These are phyloP conservation scores for Euzetes globulus DNA, from an alignment of 2,888 invertebrate genomes.

Conservation along the genomic window DNA sequence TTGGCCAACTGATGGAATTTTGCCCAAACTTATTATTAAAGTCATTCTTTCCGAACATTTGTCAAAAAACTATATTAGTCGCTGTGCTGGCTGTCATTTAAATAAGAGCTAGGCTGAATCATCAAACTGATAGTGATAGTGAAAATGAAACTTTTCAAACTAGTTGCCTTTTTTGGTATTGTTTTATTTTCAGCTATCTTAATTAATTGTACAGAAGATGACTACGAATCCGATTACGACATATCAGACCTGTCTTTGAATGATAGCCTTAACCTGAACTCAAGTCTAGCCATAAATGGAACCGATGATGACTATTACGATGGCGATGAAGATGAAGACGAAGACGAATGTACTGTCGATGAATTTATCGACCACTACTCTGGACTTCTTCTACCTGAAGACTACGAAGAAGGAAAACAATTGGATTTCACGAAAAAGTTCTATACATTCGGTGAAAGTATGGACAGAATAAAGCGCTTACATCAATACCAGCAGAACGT, in stretches of 20 bases:
- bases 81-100: too few relatives aligned
- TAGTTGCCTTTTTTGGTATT: too few relatives aligned
- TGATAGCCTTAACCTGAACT: background rate
- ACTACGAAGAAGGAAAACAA: background rate
- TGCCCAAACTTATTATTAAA: too few relatives aligned
- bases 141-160: too few relatives aligned
- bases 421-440: background rate
- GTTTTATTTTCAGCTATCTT: too few relatives aligned
- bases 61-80: too few relatives aligned
- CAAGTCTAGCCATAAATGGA: background rate
- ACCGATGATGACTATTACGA: background rate
- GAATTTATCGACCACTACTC: background rate
- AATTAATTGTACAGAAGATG: too few relatives aligned
- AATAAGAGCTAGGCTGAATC: too few relatives aligned
- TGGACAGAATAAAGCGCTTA: background rate
- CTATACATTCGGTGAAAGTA: background rate
- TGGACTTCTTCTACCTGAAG: background rate
- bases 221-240: too few relatives aligned
- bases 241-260: too few relatives aligned
- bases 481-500: conserved; percentile 8
- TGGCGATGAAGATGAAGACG: background rate
- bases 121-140: background rate
- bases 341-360: background rate
- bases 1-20: too few relatives aligned
- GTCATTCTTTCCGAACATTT: too few relatives aligned